Evolutionary conservation across 2,888 invertebrate species (phyloP).

Genomic region (Drosophila demipolita): DNA sequence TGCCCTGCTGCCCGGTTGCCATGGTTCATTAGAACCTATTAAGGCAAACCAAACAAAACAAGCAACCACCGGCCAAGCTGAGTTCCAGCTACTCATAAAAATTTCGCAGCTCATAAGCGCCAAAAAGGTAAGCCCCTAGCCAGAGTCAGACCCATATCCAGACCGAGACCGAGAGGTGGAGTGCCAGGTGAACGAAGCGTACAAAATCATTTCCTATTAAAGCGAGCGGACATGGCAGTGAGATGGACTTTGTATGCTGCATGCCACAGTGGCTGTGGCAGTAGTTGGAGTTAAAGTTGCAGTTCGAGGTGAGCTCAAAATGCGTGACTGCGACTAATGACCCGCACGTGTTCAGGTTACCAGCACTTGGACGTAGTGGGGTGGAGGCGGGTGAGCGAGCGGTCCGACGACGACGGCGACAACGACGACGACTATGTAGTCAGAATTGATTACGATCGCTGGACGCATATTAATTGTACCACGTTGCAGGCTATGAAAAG

Average conservation of each 20-base stretch:
- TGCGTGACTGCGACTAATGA: constrained; percentile 84
- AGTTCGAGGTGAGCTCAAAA: constrained; percentile 72
- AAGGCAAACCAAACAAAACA: constrained; percentile 44
- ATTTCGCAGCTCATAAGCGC: constrained; percentile 78
- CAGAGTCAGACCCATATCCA: constrained; percentile 16
- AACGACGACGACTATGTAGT: constrained; percentile 48
- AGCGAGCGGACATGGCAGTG: constrained; percentile 66
- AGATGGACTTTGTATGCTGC: constrained; percentile 38
- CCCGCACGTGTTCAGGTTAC: constrained; percentile 76
- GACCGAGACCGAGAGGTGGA: constrained; percentile 9
- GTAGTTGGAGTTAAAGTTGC: constrained; percentile 22
- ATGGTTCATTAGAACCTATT: constrained; percentile 75
- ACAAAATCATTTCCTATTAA: constrained; percentile 80
- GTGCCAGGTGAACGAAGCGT: constrained; percentile 74
- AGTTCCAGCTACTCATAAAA: constrained; percentile 77
- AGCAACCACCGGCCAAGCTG: constrained; percentile 19
- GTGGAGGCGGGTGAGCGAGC: neutral
- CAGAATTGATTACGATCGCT: constrained; percentile 83
- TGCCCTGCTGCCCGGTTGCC: constrained; percentile 38
- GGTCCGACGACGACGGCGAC: neutral
- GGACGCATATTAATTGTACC: constrained; percentile 80
- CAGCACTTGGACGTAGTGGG: constrained; percentile 16
- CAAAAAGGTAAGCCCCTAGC: constrained; percentile 49
- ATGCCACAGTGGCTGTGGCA: constrained; percentile 26
- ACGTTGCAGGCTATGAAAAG: constrained; percentile 64